Percentiles rank a stretch among this genome's conserved stretches.
phyloP scores from a whole-genome alignment of 2,113 vertebrate species.

The Heterotilapia buettikoferi region DNA sequence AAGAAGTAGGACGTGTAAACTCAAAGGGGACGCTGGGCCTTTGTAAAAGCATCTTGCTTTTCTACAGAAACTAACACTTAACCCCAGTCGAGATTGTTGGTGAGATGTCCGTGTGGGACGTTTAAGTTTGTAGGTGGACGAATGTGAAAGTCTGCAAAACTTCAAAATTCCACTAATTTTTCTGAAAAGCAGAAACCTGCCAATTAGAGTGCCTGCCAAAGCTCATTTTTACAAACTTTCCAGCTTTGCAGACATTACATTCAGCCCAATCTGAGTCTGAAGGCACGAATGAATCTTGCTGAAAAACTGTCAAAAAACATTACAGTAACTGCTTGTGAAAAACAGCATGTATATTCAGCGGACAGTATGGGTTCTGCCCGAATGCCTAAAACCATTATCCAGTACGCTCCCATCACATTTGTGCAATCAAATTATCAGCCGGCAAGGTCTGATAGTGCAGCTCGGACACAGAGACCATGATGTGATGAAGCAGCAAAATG shows the following conservation, averaged over 20 bases:
- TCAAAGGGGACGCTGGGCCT: neutral
- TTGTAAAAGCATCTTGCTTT: neutral
- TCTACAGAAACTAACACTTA: neutral
- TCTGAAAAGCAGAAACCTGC: neutral
- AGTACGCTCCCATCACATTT: conserved; percentile 4
- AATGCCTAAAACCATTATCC: neutral
- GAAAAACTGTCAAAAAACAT: neutral
- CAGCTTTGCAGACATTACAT: neutral
- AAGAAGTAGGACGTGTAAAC: neutral
- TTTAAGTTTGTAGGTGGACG: neutral
- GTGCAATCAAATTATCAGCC: conserved; percentile 25
- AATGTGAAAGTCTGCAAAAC: neutral
- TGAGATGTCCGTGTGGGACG: neutral
- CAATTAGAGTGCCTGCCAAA: neutral
- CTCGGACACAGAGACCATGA: neutral
- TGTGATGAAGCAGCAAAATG: neutral
- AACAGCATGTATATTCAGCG: neutral
- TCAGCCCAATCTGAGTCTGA: neutral
- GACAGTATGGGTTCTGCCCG: neutral
- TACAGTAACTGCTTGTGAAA: neutral
- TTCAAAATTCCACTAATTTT: neutral
- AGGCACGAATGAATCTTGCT: neutral
- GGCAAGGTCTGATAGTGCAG: neutral
- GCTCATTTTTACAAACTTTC: neutral
- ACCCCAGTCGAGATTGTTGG: neutral